Conservation (phyloP, 2,113 vertebrate genomes). For the Panthera tigris region DNA sequence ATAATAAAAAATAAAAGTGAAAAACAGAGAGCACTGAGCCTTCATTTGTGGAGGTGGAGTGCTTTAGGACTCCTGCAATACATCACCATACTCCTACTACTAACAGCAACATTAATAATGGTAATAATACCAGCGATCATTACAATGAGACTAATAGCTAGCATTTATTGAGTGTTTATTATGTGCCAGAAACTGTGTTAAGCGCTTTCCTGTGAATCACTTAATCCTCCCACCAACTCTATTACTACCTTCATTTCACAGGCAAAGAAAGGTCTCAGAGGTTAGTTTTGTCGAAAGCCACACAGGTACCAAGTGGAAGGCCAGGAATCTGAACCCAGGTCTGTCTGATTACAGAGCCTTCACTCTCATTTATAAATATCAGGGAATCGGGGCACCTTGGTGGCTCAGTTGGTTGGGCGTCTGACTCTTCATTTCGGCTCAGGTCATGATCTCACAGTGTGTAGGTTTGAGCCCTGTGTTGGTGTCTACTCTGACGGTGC, state of each 20-base stretch:
- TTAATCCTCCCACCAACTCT: neutral
- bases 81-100: neutral
- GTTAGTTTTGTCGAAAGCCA: neutral
- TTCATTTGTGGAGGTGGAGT: neutral
- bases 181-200: neutral
- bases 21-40: neutral
- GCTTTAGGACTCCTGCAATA: neutral
- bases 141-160: neutral
- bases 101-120: neutral
- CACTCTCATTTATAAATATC: neutral
- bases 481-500: too few species aligned
- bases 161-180: neutral
- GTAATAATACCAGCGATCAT: neutral
- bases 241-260: conserved; percentile 18
- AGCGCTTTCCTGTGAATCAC: neutral
- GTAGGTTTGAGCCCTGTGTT: too few species aligned
- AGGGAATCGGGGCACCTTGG: neutral
- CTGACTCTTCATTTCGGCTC: too few species aligned
- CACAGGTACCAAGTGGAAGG: neutral
- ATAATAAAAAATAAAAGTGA: neutral
- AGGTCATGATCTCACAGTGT: too few species aligned
- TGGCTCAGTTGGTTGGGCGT: too few species aligned
- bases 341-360: neutral
- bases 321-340: neutral
- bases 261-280: neutral